These are phyloP conservation scores for Euproctis similis DNA, from an alignment of 2,888 invertebrate genomes.

Conservation along the genomic window DNA sequence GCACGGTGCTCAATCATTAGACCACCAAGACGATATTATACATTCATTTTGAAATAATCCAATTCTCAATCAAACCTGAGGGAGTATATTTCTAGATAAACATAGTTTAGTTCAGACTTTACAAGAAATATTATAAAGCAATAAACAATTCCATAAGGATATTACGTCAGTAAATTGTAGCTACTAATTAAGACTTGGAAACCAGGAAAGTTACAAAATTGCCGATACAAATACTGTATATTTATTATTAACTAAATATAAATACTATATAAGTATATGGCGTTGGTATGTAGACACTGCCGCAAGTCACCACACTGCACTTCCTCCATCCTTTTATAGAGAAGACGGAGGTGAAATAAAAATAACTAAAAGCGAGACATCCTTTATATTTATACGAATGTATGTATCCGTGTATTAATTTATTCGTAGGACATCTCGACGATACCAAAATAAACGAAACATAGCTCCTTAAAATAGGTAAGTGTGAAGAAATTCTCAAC, in stretches of 20 bases:
- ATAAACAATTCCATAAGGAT: not conserved
- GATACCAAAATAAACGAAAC: constrained; percentile 25
- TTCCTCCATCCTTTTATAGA: constrained; percentile 12
- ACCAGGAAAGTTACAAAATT: not conserved
- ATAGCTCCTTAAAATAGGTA: constrained; percentile 15
- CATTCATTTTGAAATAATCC: too few relatives aligned
- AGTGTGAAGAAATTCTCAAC: constrained; percentile 6
- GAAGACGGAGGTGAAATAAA: constrained; percentile 14
- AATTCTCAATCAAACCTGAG: too few relatives aligned
- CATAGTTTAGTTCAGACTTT: too few relatives aligned
- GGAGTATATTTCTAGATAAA: too few relatives aligned
- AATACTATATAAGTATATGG: constrained; percentile 9
- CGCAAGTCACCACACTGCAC: too few relatives aligned
- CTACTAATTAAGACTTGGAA: not conserved
- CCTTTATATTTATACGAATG: too few relatives aligned
- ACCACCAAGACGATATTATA: too few relatives aligned
- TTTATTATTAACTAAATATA: constrained; percentile 5
- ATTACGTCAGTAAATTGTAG: not conserved
- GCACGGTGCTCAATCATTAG: too few relatives aligned
- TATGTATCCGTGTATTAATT: constrained; percentile 16
- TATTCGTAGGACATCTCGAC: constrained; percentile 18
- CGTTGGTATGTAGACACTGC: constrained; percentile 1
- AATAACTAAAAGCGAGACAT: too few relatives aligned
- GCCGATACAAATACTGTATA: not conserved
- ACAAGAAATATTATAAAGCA: too few relatives aligned